Evolutionary conservation across 2,797 vertebrate species (phyloP).

Genomic region (Geotrypetes seraphini): DNA sequence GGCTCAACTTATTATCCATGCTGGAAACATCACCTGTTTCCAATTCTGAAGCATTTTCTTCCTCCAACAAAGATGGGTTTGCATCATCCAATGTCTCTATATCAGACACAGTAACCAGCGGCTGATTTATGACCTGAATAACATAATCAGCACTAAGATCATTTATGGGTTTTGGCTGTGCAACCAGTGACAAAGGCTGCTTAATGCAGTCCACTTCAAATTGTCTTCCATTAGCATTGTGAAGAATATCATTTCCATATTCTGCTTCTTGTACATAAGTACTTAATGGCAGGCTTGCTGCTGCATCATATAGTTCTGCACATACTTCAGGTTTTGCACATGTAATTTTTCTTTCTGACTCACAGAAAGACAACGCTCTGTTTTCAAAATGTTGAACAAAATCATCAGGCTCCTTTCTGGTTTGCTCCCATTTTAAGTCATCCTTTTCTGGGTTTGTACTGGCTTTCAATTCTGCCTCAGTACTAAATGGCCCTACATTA

Average conservation of each 20-base stretch:
- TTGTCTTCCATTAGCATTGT: not conserved
- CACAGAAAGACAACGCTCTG: too few relatives aligned
- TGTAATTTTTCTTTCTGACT: not conserved
- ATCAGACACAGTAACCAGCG: conserved; percentile 8
- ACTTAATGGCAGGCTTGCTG: conserved; percentile 5
- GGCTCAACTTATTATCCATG: conserved; percentile 8
- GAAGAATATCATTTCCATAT: not conserved
- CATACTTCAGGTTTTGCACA: not conserved
- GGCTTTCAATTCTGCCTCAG: conserved; percentile 27
- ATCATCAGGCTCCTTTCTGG: not conserved
- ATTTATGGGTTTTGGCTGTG: not conserved
- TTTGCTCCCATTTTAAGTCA: conserved; percentile 1
- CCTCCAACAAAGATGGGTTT: conserved; percentile 19
- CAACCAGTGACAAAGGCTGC: not conserved
- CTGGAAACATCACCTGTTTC: conserved; percentile 15
- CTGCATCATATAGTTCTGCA: conserved; percentile 5
- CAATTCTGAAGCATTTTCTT: conserved; percentile 13
- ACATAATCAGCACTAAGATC: not conserved
- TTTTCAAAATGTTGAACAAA: not conserved
- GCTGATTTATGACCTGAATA: conserved; percentile 12
- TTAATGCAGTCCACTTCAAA: not conserved
- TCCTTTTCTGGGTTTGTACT: conserved; percentile 6
- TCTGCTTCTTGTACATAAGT: conserved; percentile 1
- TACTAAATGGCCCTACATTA: conserved; percentile 10
- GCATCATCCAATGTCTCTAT: not conserved